Base-by-base conservation (phyloP, 2,113 vertebrate species). In the Odocoileus virginianus region DNA sequence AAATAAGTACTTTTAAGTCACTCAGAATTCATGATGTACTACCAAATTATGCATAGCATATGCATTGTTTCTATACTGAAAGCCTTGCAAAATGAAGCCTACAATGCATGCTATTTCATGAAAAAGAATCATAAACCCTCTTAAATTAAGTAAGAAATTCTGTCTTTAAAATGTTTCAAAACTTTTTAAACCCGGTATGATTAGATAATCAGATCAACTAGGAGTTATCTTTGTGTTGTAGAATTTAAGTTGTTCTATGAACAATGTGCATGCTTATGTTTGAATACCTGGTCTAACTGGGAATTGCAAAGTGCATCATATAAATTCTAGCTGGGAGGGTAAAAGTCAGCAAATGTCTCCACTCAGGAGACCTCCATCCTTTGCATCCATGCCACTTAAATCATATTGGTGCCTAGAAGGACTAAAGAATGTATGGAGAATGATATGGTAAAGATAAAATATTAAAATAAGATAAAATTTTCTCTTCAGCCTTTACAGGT, bases 101-200 rank as follows among this genome's bases (percentile, higher is more conserved):
- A 60, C 87, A 47, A 94, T 12, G 7, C 19, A 67, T 21, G n/a
- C 12, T 33, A n/a, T 86, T 94, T 88, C 23, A 95, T 61, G 2
- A 58, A 87, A 94, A 89, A 19, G 74, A 23, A 9, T 40, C 19
- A 74, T 9, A 25, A 74, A 43, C 43, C 5, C 3, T 74, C 11
- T 43, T 74, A 57, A 36, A 91, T 50, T 82, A 81, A 81, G 13
- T 58, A 23, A 40, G 60, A 95, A 78, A 96, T 86, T 76, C 1
- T n/a, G 21, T 71, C 95, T 87, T 83, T 94, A 94, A 95, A 86
- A 83, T 91, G 93, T 87, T 6, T 93, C 71, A 84, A 45, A 91
- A 55, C 30, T 92, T 93, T 33, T 89, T 97, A 87, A 97, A 95
- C 27, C 15, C 17, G 71, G 54, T 87, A 47, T 94, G 47, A 95